Evolutionary conservation across 2,113 vertebrate species (phyloP).

Genomic region (Laterallus jamaicensis): DNA sequence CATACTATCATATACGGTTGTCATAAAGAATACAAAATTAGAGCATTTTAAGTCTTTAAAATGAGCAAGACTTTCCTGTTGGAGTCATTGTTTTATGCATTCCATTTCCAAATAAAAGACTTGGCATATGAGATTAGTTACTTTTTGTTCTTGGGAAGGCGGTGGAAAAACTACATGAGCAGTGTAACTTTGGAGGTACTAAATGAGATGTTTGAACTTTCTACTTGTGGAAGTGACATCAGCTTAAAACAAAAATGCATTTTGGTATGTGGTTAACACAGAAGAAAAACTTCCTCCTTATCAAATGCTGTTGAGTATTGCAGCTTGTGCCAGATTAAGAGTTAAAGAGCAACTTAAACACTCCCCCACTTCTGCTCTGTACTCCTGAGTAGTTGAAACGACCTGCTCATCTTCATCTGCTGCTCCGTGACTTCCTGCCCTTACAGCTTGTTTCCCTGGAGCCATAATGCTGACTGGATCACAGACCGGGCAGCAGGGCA

Average conservation of each 20-base stretch:
- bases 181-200: background rate
- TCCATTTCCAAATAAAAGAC: constrained; percentile 61
- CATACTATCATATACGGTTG: background rate
- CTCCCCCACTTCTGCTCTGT: background rate
- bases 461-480: background rate
- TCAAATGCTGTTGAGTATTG: background rate
- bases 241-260: background rate
- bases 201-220: background rate
- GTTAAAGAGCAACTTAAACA: background rate
- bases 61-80: constrained; percentile 14
- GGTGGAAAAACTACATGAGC: background rate
- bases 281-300: background rate
- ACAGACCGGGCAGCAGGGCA: background rate
- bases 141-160: background rate
- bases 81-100: constrained; percentile 18
- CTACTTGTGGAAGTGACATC: background rate
- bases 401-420: background rate
- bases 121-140: background rate
- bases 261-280: background rate
- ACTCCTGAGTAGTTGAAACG: no score
- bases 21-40: constrained; percentile 2
- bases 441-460: background rate
- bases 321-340: background rate
- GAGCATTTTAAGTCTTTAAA: background rate
- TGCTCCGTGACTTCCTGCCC: background rate